Conservation (phyloP, 2,113 vertebrate species). For the Xenopus borealis region DNA sequence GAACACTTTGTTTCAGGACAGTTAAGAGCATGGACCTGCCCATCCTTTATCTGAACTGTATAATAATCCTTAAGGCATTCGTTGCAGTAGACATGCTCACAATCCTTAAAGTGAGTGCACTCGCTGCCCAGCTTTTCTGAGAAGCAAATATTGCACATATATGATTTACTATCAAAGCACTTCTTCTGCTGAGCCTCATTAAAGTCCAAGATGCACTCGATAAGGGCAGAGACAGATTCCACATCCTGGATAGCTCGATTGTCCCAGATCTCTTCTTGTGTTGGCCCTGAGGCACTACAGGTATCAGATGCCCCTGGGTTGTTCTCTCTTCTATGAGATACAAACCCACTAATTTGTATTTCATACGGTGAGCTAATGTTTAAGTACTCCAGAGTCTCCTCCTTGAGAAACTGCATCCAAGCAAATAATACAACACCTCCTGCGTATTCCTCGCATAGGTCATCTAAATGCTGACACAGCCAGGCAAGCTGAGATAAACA, state of each 20-base stretch:
- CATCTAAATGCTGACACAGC: conserved; percentile 85
- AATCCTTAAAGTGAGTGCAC: conserved; percentile 84
- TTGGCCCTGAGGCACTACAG: conserved; percentile 47
- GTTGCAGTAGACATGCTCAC: conserved; percentile 91
- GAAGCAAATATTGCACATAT: conserved; percentile 88
- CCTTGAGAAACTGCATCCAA: conserved; percentile 96
- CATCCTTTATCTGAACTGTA: conserved; percentile 91
- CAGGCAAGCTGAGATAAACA: conserved; percentile 70
- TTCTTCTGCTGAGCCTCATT: conserved; percentile 85
- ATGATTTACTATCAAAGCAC: conserved; percentile 82
- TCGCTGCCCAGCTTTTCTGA: conserved; percentile 83
- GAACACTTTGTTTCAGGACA: conserved; percentile 90
- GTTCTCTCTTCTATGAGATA: conserved; percentile 48
- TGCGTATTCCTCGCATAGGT: conserved; percentile 84
- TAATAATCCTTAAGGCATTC: conserved; percentile 90
- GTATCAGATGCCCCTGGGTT: conserved; percentile 47
- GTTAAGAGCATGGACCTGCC: conserved; percentile 91
- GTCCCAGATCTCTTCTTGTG: conserved; percentile 53
- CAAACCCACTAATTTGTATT: conserved; percentile 62
- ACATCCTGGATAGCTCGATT: conserved; percentile 74
- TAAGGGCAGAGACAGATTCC: conserved; percentile 71
- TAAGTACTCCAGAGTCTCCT: conserved; percentile 82
- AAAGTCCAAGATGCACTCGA: conserved; percentile 88
- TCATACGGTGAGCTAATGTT: conserved; percentile 83
- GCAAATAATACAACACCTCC: conserved; percentile 88